A percentile compares a stretch with the other conserved stretches of the same genome.
Conservation (phyloP, 2,113 vertebrate genomes). For the Danio rerio region DNA sequence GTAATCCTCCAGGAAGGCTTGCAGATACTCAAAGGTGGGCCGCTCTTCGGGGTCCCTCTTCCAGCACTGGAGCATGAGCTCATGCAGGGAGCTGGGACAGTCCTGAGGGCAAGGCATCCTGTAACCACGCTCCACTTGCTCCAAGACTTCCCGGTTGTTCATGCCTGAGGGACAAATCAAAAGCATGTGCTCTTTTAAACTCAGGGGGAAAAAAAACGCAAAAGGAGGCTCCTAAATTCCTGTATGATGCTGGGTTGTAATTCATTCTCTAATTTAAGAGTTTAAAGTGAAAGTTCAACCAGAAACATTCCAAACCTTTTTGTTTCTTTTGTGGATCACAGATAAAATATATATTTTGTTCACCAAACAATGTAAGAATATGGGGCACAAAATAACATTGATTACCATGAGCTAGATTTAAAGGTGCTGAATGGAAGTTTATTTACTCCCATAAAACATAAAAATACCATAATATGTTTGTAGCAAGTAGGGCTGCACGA, state of each 20-base stretch:
- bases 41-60: conserved; percentile 98
- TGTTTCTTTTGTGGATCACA: too few relatives aligned
- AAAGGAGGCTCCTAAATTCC: background rate
- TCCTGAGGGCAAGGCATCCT: conserved; percentile 98
- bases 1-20: conserved; percentile 99
- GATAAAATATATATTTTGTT: too few relatives aligned
- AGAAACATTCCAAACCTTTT: too few relatives aligned
- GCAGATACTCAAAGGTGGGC: conserved; percentile 97
- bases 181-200: background rate
- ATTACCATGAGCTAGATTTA: too few relatives aligned
- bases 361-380: too few relatives aligned
- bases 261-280: background rate
- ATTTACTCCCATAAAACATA: too few relatives aligned
- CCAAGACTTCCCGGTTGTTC: conserved; percentile 99
- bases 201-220: background rate
- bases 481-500: too few relatives aligned
- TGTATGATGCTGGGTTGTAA: background rate
- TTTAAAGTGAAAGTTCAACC: background rate
- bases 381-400: too few relatives aligned
- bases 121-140: conserved; percentile 98
- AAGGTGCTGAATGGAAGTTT: too few relatives aligned
- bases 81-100: conserved; percentile 96
- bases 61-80: conserved; percentile 99
- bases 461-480: too few relatives aligned
- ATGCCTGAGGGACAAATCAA: conserved; percentile 80